Base-by-base conservation (phyloP, 1,140 invertebrate species). In the Zaprionus inermis region DNA sequence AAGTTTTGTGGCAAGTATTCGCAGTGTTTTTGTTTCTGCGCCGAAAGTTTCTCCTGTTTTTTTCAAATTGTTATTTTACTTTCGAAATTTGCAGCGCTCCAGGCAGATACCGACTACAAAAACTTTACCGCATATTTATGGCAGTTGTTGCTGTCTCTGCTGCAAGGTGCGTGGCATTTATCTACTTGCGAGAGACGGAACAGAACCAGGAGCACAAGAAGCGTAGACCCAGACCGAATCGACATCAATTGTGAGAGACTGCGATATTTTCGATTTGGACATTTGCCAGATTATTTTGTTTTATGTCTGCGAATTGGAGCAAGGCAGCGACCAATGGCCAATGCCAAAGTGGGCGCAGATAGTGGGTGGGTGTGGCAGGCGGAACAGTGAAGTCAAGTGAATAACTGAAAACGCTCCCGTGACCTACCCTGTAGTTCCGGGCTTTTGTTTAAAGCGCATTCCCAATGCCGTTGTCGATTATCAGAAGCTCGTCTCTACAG, bases 401-500 rank as follows among this genome's bases (percentile, higher is more conserved):
- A 41, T 20, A 41, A 6, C 5, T 55, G 73, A 70, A 22, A 95
- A 94, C 95, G 95, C 96, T 96, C 96, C 96, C 96, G 97, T 98
- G 97, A 98, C 97, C 97, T 98, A 98, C 97, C 97, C 97, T 98
- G 97, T 98, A 98, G 97, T 98, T 98, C 97, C 97, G 97, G 97
- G 97, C 97, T 98, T 98, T 97, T 98, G 97, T 98, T 97, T 97
- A 96, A 96, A 95, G 96, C 95, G 95, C 95, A 90, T 74, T 60
- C 63, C 46, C 55, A 68, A 80, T 77, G 78, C 78, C 73, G 67
- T 93, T 93, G 93, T 92, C 93, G 93, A 93, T 94, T 94, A 95
- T 98, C 97, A 98, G 97, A 98, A 98, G 97, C 97, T 98, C 97
- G 97, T 97, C 97, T 98, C 97, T 98, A 98, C 97, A 98, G 97